A percentile compares a stretch with the other conserved stretches of the same genome.
phyloP scores from a whole-genome alignment of 2,888 invertebrate genomes.

The Drosophila kambysellisi region DNA sequence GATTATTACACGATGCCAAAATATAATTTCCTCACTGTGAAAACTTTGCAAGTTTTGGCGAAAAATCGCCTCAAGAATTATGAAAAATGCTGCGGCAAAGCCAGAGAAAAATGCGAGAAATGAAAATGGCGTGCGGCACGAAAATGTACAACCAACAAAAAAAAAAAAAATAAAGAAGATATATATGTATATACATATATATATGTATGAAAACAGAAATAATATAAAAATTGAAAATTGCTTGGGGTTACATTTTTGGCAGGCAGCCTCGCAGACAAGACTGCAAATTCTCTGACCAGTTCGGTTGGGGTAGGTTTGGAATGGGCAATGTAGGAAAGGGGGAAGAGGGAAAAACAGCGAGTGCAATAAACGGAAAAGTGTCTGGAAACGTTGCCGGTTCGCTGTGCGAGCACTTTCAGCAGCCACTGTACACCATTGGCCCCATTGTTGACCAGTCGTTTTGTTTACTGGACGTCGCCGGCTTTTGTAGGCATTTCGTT shows the following conservation, averaged over 20 bases:
- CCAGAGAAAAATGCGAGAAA: conserved; percentile 55
- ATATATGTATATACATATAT: conserved; percentile 19
- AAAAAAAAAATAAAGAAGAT: background rate
- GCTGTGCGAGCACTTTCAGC: conserved; percentile 45
- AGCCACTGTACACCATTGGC: conserved; percentile 53
- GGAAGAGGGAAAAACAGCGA: conserved; percentile 24
- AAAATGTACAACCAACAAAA: conserved; percentile 60
- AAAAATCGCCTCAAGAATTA: conserved; percentile 74
- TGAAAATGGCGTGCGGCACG: conserved; percentile 76
- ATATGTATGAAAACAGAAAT: conserved; percentile 12
- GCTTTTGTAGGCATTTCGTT: conserved; percentile 22
- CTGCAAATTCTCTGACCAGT: conserved; percentile 77
- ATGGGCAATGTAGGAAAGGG: background rate
- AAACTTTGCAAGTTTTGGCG: conserved; percentile 54
- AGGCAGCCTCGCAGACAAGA: conserved; percentile 66
- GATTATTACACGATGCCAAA: conserved; percentile 75
- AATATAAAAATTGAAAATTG: conserved; percentile 73
- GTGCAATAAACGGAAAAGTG: conserved; percentile 77
- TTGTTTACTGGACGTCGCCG: conserved; percentile 57
- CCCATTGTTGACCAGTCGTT: conserved; percentile 53
- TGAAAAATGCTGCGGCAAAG: conserved; percentile 73
- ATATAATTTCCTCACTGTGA: conserved; percentile 67
- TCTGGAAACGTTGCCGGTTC: conserved; percentile 47
- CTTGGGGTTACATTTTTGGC: conserved; percentile 79
- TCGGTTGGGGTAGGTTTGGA: conserved; percentile 8